phyloP scores from a whole-genome alignment of 2,113 vertebrate genomes.

The Emydocephalus ijimae region DNA sequence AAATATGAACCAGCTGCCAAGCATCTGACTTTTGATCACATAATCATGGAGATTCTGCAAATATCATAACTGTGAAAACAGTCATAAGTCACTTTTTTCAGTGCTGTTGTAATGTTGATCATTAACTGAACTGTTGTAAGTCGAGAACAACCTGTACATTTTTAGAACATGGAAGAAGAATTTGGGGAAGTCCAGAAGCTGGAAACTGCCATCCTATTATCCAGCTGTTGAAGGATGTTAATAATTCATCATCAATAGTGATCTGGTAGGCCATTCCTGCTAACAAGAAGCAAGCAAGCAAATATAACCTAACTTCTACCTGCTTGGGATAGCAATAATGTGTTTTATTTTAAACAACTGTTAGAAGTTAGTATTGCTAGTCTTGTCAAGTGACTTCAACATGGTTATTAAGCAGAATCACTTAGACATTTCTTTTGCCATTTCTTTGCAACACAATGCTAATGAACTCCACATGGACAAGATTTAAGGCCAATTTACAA shows the following conservation, averaged over 20 bases:
- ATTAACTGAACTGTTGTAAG: neutral
- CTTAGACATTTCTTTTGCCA: neutral
- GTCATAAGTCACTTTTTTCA: neutral
- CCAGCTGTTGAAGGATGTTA: neutral
- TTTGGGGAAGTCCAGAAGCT: neutral
- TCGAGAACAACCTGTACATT: neutral
- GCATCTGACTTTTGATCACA: neutral
- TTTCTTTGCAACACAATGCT: neutral
- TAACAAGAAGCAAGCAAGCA: neutral
- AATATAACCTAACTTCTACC: neutral
- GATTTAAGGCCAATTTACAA: neutral
- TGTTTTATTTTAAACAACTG: neutral
- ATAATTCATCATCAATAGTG: neutral
- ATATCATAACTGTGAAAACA: neutral
- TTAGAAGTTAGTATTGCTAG: neutral
- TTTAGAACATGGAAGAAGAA: neutral
- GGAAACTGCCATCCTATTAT: neutral
- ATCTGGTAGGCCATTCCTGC: neutral
- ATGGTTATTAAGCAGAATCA: neutral
- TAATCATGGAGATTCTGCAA: neutral
- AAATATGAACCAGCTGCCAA: neutral
- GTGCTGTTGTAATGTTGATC: neutral
- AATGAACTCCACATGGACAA: neutral
- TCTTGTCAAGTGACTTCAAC: neutral
- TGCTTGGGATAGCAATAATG: neutral